A percentile compares a stretch with the other conserved stretches of the same genome.
phyloP scores from a whole-genome alignment of 2,888 invertebrate genomes.

The Caenorhabditis becei region DNA sequence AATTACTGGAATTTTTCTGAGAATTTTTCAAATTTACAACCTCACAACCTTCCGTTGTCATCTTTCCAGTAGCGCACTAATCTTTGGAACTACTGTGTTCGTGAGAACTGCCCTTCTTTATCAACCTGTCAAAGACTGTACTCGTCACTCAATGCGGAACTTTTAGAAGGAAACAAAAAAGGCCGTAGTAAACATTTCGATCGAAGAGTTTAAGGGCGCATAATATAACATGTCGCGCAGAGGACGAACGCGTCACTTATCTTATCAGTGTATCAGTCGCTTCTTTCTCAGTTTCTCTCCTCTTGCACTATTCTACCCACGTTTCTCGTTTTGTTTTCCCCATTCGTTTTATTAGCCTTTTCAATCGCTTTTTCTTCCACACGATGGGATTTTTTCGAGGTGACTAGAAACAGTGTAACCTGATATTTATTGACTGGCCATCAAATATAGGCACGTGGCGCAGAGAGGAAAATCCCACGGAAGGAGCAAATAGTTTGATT shows the following conservation, averaged over 20 bases:
- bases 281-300: conserved; percentile 24
- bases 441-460: conserved; percentile 29
- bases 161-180: background rate
- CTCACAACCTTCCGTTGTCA: too few species aligned
- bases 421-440: conserved; percentile 28
- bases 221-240: conserved; percentile 14
- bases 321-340: conserved; percentile 1
- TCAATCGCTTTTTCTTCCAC: conserved; percentile 23
- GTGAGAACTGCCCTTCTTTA: conserved; percentile 2
- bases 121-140: background rate
- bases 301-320: conserved; percentile 1
- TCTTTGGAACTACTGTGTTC: background rate
- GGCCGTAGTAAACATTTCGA: background rate
- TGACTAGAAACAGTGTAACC: conserved; percentile 27
- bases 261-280: conserved; percentile 29
- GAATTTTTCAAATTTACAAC: too few species aligned
- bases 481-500: conserved; percentile 9
- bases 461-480: background rate
- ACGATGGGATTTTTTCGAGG: background rate
- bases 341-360: conserved; percentile 28
- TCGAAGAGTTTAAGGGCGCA: conserved; percentile 10
- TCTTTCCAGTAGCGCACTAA: too few species aligned
- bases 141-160: conserved; percentile 2
- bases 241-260: conserved; percentile 34
- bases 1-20: too few species aligned